Base-by-base conservation (phyloP, 2,113 vertebrate species). In the Ptyas mucosa region DNA sequence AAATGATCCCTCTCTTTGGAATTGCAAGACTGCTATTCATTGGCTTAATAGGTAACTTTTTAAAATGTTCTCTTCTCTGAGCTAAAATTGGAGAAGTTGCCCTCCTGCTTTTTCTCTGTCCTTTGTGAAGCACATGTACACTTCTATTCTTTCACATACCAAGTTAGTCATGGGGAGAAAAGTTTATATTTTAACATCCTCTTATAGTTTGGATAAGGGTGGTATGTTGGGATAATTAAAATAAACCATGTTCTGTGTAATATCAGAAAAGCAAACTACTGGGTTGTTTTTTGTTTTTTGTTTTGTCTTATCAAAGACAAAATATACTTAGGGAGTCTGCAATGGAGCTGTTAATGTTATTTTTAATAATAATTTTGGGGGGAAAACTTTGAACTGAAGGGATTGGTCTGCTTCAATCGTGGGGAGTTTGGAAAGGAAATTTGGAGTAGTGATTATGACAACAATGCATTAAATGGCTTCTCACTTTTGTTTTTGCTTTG, bases 1-100 rank as follows among this genome's bases (percentile, higher is more conserved):
- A 99, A 96, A 99, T 99, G 99, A 97, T 98, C 93, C 98, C 98
- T 90, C 94, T 98, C 29, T 96, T 99, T 15, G 98, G 99, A 93
- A 93, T 98, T 39, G 96, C 98, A 96, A 98, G 99, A 93, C 98
- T 99, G 92, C 10, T 98, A 1, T 7, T 95, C 89, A 98, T 99
- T 53, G 10, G 98, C 43, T 0, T 97, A 1, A 98, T 99, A 89
- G 97, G 99, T 99, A 97, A 69, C 7, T 29, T 55, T 88, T 29
- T 43, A 24, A 1, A 39, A 2, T 24, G 12, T 5, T 39, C 15
- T 53, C 23, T 57, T 26, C 6, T 9, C 21, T 46, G 43, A 51
- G 15, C 61, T 53, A 81, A 88, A 88, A 34, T 21, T 34, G 24
- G 26, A 53, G n/a, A 54, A 54, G 9, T 88, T 34, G 26, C 24